Conservation (phyloP, 2,113 vertebrate genomes). For the Poeciliopsis occidentalis region DNA sequence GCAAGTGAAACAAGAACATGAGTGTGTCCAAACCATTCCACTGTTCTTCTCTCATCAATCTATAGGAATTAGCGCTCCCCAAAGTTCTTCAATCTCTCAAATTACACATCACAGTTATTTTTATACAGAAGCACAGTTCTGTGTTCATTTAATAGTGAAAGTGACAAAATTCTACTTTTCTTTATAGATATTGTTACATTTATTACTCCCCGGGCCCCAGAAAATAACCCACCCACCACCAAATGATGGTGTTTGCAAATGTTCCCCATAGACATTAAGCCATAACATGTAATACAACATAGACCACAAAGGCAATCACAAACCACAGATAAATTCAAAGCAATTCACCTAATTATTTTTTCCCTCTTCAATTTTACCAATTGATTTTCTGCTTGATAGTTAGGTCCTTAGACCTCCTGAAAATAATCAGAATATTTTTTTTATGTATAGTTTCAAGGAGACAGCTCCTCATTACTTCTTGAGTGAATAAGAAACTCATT, state of each 20-base stretch:
- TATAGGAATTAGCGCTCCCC: too few relatives aligned
- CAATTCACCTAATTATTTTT: neutral
- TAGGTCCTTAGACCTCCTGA: too few relatives aligned
- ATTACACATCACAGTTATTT: too few relatives aligned
- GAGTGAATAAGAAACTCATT: too few relatives aligned
- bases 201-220: neutral
- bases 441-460: too few relatives aligned
- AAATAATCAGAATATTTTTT: too few relatives aligned
- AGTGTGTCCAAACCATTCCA: neutral
- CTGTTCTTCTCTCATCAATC: too few relatives aligned
- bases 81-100: too few relatives aligned
- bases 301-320: conserved; percentile 20
- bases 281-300: conserved; percentile 31
- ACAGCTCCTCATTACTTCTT: too few relatives aligned
- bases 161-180: neutral
- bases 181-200: neutral
- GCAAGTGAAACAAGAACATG: neutral
- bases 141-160: neutral
- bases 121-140: too few relatives aligned
- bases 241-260: conserved; percentile 11
- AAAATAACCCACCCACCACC: too few relatives aligned
- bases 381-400: too few relatives aligned
- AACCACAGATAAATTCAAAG: neutral
- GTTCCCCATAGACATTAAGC: neutral
- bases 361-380: conserved; percentile 12